phyloP scores from a whole-genome alignment of 2,888 invertebrate species.

The Dioctria rufipes region DNA sequence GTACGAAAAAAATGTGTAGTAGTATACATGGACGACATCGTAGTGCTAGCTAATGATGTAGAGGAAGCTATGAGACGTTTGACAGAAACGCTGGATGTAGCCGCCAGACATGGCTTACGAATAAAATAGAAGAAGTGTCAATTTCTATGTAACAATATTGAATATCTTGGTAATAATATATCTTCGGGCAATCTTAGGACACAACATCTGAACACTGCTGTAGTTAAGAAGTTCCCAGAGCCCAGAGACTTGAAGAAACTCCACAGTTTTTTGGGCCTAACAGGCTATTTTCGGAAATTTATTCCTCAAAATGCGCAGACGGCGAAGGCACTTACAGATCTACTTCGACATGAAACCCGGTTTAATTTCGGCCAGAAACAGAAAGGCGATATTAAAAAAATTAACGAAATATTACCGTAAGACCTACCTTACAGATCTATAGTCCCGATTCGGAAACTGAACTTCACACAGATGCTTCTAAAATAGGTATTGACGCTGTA shows the following conservation, averaged over 20 bases:
- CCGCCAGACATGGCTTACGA: no score
- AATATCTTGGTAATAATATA: neutral
- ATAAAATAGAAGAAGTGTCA: no score
- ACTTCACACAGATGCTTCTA: conserved; percentile 60
- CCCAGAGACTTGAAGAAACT: conserved; percentile 62
- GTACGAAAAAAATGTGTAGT: no score
- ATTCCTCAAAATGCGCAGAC: conserved; percentile 51
- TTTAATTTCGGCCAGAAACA: conserved; percentile 57
- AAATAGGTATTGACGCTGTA: conserved; percentile 59
- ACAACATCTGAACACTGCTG: conserved; percentile 58
- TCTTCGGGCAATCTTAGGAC: neutral
- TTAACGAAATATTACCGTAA: conserved; percentile 54
- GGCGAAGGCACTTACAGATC: neutral
- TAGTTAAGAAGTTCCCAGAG: conserved; percentile 61
- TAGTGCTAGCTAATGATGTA: no score
- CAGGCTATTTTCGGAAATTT: conserved; percentile 59
- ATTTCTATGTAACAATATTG: no score
- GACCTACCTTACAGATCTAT: conserved; percentile 59
- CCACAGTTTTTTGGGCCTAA: conserved; percentile 62
- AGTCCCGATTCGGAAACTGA: conserved; percentile 57
- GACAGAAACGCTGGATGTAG: no score
- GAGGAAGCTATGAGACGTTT: no score
- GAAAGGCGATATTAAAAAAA: conserved; percentile 51
- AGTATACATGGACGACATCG: no score
- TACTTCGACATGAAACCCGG: neutral